phyloP scores from a whole-genome alignment of 2,888 invertebrate species.

The Zelleria hepariella region DNA sequence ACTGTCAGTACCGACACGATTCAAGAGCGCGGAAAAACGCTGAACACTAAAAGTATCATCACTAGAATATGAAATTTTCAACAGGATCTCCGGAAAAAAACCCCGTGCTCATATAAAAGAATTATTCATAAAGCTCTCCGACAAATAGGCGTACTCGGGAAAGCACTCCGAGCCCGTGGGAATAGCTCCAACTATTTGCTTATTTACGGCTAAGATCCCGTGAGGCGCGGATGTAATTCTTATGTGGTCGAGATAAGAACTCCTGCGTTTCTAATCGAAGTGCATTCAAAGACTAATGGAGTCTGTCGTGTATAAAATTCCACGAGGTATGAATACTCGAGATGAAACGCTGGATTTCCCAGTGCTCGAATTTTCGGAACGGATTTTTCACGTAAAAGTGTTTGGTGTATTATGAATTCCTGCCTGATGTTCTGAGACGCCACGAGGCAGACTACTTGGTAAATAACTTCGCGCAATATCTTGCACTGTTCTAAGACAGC shows the following conservation, averaged over 20 bases:
- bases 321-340: neutral
- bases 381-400: neutral
- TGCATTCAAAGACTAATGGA: neutral
- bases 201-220: slow-evolving; percentile 11
- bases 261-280: neutral
- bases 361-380: neutral
- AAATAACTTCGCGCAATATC: neutral
- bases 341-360: neutral
- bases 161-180: slow-evolving; percentile 15
- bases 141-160: slow-evolving; percentile 23
- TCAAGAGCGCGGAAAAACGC: neutral
- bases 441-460: neutral
- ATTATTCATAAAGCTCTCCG: slow-evolving; percentile 41
- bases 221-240: neutral
- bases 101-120: slow-evolving; percentile 26
- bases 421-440: neutral
- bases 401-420: neutral
- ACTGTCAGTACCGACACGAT: neutral
- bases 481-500: too few relatives aligned
- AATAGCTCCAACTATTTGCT: slow-evolving; percentile 16
- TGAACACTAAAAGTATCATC: neutral
- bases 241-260: neutral
- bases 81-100: neutral
- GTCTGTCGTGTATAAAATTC: neutral
- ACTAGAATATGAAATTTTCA: neutral